Evolutionary conservation across 2,888 invertebrate species (phyloP), one percentile per base, ranked within the genome.

Genomic region (Thereva nobilitata): DNA sequence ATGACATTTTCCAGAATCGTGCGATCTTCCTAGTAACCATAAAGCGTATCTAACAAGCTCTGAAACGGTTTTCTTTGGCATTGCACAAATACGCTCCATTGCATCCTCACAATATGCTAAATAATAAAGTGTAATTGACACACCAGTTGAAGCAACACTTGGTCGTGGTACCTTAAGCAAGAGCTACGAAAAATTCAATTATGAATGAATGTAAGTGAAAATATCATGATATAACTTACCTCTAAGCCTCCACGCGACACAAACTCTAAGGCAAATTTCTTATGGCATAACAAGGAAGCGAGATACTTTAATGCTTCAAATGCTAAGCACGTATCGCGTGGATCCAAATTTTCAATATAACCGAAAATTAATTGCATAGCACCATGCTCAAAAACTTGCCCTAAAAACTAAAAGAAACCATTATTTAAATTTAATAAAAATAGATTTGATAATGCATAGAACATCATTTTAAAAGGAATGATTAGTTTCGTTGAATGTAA

Each of bases 221-320:
- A 23, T 23, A 23, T 23, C 42, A 9, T 5, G 12, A 23, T 64
- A 7, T 38, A 42, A 70, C 73, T 74, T 70, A 89, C 89, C 83
- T 90, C 89, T 52, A 99, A 80, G 0, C 97, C 98, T 38, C 91
- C 91, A 77, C 89, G 87, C 67, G 91, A 88, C 57, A 99, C 90
- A 79, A 98, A 98, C 78, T 98, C 97, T 40, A 97, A 89, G 0
- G 95, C 94, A 83, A 99, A 97, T 80, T 97, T 97, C 83, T 98
- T 98, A 81, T 99, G 98, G 77, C 97, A 97, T 9, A 99, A 85
- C 69, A 99, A 81, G 0, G 97, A 93, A 0, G 97, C 93, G 23
- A 98, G 83, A 81, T 97, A 98, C 83, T 96, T 95, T 4, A 98
- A 85, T 0, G 97, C 96, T 78, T 98, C 98, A 82, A 98, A 98